Base-by-base conservation (phyloP, 2,888 invertebrate species). In the Prosapia bicincta region DNA sequence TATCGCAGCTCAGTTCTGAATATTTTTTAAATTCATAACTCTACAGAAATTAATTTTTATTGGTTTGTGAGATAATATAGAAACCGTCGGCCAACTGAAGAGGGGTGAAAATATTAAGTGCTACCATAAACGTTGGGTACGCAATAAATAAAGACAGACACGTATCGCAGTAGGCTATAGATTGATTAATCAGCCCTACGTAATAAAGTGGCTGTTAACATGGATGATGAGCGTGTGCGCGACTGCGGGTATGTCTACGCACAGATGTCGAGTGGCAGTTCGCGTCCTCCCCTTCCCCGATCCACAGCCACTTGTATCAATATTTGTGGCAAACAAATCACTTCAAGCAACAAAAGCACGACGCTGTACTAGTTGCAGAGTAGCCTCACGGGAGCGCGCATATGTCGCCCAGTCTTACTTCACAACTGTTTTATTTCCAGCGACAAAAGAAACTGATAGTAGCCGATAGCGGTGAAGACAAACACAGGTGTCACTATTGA, bases 281-380 rank as follows among this genome's bases (percentile, higher is more conserved):
- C 30, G 5, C 30, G 6, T 9, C 9, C 9, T 9, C 30, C 30
- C 30, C 9, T 30, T 30, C 30, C 70, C 30, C 32, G n/a, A n/a
- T n/a, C 71, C 71, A 30, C 65, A 54, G 25, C 3, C 71, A 54
- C 72, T 66, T 66, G 72, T 72, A 72, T 72, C 72, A 72, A 72
- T 72, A 72, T 72, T 72, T 72, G 72, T 30, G 72, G 72, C 67
- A 72, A 72, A 72, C 72, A 72, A 72, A 72, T 72, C 72, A 72
- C 54, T 54, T 20, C 5, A 20, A 20, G 54, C 54, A 54, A 54
- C 54, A 54, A 54, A 54, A 54, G 54, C 6, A 38, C 6, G 10
- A 2, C 6, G 10, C 1, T 20, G 1, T 20, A 54, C 54, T 54
- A 54, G 54, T 54, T 54, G 54, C 54, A n/a, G 54, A 54, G 54